Evolutionary conservation across 1,140 invertebrate species (phyloP), one percentile per base, ranked within the genome.

Genomic region (Harlomillsia oculata): DNA sequence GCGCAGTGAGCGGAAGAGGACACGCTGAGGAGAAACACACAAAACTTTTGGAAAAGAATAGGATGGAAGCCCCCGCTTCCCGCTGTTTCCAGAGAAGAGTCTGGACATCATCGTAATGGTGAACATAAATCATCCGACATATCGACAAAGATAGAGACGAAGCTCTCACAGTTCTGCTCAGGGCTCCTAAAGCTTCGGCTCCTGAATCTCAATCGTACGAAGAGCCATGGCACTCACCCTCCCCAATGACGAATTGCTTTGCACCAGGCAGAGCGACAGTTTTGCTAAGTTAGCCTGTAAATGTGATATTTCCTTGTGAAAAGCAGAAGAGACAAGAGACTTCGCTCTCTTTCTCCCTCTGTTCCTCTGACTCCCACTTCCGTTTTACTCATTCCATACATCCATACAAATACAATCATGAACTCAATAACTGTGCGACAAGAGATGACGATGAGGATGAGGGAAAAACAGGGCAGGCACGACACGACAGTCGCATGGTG

Each of bases 131-230:
- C 53, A 55, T 55, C 41, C 32, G 23, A 55, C 40, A 41, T 48
- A 55, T 55, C 53, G 53, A 55, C 53, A 55, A 46, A 55, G 53
- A 55, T 53, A 53, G 39, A 53, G 37, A 53, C 11, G 23, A 45
- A 26, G 26, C 29, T 25, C 43, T 45, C 25, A 41, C 16, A 41
- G 39, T 5, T 11, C 23, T 26, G 29, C n/a, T n/a, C 43, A 43
- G 16, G 26, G 39, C 16, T 41, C 39, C 4, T 4, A 41, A 23
- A 23, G 3, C 20, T 41, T n/a, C 13, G 25, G 20, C 20, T 23
- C 21, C 39, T 18, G 25, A 16, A 41, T n/a, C n/a, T n/a, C 16
- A 41, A 41, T 39, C 16, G 37, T 39, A 11, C 1, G 18, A 13
- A 41, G 13, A 41, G 39, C 20, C 20, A 41, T 16, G 29, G 43